These are phyloP conservation scores for Pholis gunnellus DNA, from an alignment of 2,113 vertebrate species.

Conservation along the genomic window DNA sequence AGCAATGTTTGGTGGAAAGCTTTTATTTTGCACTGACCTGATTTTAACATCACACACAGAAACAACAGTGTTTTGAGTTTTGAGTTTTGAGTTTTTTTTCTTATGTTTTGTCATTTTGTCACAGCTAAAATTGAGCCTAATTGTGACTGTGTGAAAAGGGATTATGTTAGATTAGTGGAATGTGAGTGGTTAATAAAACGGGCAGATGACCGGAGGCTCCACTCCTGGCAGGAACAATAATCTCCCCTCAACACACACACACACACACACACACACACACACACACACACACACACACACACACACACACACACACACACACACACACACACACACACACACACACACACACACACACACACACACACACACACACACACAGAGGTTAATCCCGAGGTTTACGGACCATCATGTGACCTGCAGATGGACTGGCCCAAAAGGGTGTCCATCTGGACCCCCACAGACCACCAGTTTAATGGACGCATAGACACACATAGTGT, in stretches of 20 bases:
- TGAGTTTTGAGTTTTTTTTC: constrained; percentile 14
- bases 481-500: constrained; percentile 8
- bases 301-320: constrained; percentile 45
- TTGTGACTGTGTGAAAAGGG: constrained; percentile 78
- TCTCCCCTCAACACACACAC: constrained; percentile 54
- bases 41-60: constrained; percentile 17
- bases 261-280: constrained; percentile 42
- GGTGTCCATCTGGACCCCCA: constrained; percentile 82
- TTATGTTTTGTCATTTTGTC: constrained; percentile 50
- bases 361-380: constrained; percentile 46
- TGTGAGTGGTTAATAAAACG: constrained; percentile 83
- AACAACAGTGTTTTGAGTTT: neutral
- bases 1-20: constrained; percentile 37
- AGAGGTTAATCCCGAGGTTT: constrained; percentile 82
- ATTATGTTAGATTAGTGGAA: constrained; percentile 84
- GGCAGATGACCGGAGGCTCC: constrained; percentile 79
- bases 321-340: constrained; percentile 40
- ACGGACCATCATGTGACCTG: constrained; percentile 78
- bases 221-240: constrained; percentile 66
- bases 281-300: constrained; percentile 46
- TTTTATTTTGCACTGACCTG: constrained; percentile 22
- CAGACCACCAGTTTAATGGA: constrained; percentile 51
- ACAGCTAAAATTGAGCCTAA: constrained; percentile 72
- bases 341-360: constrained; percentile 45
- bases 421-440: constrained; percentile 80